Conservation (phyloP, 2,113 vertebrate genomes). For the Muscicapa adusta region DNA sequence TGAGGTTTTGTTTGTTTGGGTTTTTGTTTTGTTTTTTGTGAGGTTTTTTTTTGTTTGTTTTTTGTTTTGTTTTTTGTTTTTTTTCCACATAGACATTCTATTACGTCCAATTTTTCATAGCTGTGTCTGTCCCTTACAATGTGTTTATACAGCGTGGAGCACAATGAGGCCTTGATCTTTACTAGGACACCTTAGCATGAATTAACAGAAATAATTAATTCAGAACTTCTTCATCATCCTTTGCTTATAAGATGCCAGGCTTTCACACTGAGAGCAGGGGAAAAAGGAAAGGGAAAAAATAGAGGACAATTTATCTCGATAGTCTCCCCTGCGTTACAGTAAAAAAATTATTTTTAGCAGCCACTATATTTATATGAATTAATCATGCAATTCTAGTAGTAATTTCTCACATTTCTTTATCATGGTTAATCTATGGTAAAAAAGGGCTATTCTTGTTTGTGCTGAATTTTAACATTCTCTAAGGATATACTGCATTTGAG, state of each 20-base stretch:
- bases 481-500: not conserved
- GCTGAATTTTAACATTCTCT: not conserved
- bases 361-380: not conserved
- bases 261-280: not conserved
- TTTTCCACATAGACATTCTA: not conserved
- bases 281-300: not conserved
- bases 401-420: not conserved
- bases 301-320: not conserved
- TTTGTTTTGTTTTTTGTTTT: not conserved
- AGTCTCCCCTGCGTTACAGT: not conserved
- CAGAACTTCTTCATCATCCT: not conserved
- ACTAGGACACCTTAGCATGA: not conserved
- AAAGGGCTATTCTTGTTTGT: accelerated
- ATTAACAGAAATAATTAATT: not conserved
- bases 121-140: not conserved
- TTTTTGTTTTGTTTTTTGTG: too few species aligned
- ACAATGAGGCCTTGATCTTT: not conserved
- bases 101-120: not conserved
- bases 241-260: not conserved
- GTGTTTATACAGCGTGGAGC: not conserved
- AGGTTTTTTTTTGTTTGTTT: too few species aligned
- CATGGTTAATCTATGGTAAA: not conserved
- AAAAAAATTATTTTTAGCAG: not conserved
- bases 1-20: too few species aligned
- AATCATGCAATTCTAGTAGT: not conserved